Conservation (phyloP, 2,797 vertebrate species). For the Protonibea diacanthus region DNA sequence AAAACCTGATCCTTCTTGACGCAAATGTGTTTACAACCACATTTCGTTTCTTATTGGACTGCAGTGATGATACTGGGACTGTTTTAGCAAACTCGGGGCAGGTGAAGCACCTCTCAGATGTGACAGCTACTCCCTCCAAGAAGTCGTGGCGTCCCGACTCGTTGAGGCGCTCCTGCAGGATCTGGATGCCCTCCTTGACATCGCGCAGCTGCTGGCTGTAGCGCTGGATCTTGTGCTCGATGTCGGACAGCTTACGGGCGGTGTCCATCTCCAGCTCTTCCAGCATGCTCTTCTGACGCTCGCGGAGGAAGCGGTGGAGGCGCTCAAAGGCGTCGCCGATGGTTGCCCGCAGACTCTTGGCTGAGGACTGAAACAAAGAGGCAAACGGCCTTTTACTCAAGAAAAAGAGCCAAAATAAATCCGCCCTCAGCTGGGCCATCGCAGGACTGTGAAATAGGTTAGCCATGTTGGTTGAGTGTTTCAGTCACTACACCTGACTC, state of each 20-base stretch:
- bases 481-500: constrained; percentile 31
- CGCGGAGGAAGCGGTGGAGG: constrained; percentile 94
- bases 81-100: constrained; percentile 20
- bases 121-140: constrained; percentile 91
- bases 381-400: not conserved
- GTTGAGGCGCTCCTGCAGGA: constrained; percentile 94
- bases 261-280: constrained; percentile 98
- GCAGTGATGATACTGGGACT: constrained; percentile 4
- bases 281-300: constrained; percentile 97
- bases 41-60: constrained; percentile 11
- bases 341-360: constrained; percentile 93
- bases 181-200: constrained; percentile 96
- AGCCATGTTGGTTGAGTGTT: constrained; percentile 34
- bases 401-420: not conserved
- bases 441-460: constrained; percentile 15
- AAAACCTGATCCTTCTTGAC: constrained; percentile 10
- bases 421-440: not conserved
- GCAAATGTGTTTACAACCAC: constrained; percentile 12
- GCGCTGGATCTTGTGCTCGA: constrained; percentile 97
- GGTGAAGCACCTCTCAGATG: constrained; percentile 90
- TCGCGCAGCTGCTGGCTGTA: constrained; percentile 98
- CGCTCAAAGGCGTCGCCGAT: constrained; percentile 95
- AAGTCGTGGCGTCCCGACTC: constrained; percentile 92
- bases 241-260: constrained; percentile 92
- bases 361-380: constrained; percentile 88